A percentile compares a stretch with the other conserved stretches of the same genome.
Evolutionary conservation across 2,888 invertebrate species (phyloP).

Genomic region (Eupsilia transversa): DNA sequence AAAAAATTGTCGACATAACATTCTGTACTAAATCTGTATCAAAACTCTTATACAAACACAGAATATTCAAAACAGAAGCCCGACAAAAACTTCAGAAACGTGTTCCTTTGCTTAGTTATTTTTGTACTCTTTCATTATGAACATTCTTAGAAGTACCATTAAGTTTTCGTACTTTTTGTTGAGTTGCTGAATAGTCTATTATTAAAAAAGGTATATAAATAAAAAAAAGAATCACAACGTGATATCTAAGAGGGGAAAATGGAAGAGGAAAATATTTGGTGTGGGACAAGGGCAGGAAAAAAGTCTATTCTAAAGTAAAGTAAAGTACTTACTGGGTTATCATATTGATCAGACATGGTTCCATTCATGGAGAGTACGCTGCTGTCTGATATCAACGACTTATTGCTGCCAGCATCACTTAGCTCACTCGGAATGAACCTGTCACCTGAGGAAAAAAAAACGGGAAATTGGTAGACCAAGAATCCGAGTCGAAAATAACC

Average conservation of each 20-base stretch:
- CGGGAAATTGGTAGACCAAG: not conserved
- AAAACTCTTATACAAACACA: not conserved
- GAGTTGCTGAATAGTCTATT: not conserved
- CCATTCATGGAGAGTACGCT: constrained; percentile 85
- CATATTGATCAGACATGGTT: constrained; percentile 83
- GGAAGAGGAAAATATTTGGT: not conserved
- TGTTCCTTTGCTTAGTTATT: too few species aligned
- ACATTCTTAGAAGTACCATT: not conserved
- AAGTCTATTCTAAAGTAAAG: not conserved
- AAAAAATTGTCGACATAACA: too few species aligned
- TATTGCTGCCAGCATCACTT: constrained; percentile 86
- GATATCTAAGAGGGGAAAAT: not conserved
- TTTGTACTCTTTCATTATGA: not conserved
- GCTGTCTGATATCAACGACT: constrained; percentile 84
- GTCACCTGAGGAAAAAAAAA: constrained; percentile 75
- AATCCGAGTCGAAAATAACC: not conserved
- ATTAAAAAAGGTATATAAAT: not conserved
- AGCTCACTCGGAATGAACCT: constrained; percentile 84
- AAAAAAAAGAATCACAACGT: not conserved
- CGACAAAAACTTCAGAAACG: not conserved
- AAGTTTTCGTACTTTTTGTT: not conserved
- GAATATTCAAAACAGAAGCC: not conserved
- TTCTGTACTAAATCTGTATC: not conserved
- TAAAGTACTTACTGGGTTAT: constrained; percentile 80
- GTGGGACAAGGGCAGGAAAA: not conserved